Conservation (phyloP, 2,888 invertebrate species). For the Napeogenes inachia region DNA sequence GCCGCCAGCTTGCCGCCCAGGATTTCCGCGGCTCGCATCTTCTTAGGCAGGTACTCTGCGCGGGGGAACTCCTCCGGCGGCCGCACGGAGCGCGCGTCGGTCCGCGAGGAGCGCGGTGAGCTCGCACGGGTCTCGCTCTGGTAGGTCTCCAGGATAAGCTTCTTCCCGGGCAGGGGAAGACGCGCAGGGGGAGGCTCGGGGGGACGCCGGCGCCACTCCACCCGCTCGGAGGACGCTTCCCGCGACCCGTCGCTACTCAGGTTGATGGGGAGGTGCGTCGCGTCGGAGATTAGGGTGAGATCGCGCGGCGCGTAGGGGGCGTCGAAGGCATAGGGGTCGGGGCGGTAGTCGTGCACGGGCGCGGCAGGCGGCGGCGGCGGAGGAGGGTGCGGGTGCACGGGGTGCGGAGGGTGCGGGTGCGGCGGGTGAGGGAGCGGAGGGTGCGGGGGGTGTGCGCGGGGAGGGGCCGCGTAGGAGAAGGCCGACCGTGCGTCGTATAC, state of each 20-base stretch:
- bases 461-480: conserved; percentile 34
- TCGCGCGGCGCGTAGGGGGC: conserved; percentile 52
- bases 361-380: conserved; percentile 39
- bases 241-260: conserved; percentile 70
- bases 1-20: conserved; percentile 63
- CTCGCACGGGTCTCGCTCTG: conserved; percentile 62
- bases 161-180: conserved; percentile 68
- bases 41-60: conserved; percentile 69
- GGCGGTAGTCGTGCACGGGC: conserved; percentile 54
- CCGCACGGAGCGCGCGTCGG: conserved; percentile 35
- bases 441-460: conserved; percentile 40
- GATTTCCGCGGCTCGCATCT: conserved; percentile 74
- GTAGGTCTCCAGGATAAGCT: conserved; percentile 71
- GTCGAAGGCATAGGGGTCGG: conserved; percentile 58
- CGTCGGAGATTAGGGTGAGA: conserved; percentile 52
- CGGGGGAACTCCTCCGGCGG: conserved; percentile 50
- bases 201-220: conserved; percentile 62
- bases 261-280: conserved; percentile 66
- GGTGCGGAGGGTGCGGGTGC: conserved; percentile 44
- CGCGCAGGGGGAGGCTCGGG: conserved; percentile 43
- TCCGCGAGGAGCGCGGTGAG: conserved; percentile 45
- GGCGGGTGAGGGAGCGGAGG: conserved; percentile 46
- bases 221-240: conserved; percentile 63
- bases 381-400: conserved; percentile 43
- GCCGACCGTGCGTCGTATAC: conserved; percentile 39